Percentiles rank a stretch among this genome's conserved stretches.
Evolutionary conservation across 23 tunicate genomes (phyloP).

Genomic region (Halocynthia aurantium): DNA sequence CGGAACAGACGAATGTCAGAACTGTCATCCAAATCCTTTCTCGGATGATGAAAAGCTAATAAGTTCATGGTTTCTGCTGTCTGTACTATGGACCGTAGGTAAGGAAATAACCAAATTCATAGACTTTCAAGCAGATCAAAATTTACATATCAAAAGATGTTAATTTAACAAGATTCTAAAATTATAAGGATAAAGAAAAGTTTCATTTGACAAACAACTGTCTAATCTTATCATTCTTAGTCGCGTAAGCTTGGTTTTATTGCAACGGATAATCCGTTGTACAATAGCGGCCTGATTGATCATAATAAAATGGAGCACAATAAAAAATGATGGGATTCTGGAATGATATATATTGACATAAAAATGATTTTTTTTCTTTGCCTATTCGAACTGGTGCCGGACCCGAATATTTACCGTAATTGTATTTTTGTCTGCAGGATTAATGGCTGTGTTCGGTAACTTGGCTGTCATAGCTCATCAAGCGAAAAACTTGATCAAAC

Average conservation of each 20-base stretch:
- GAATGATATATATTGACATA: too few species aligned
- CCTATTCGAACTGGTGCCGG: not conserved
- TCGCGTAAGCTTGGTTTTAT: too few species aligned
- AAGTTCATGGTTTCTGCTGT: conserved; percentile 17
- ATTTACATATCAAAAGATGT: not conserved
- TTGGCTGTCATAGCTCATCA: conserved; percentile 32
- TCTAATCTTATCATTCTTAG: too few species aligned
- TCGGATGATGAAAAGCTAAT: conserved; percentile 36
- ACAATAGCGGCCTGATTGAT: too few species aligned
- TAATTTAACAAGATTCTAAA: too few species aligned
- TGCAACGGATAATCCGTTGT: not conserved
- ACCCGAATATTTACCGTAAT: not conserved
- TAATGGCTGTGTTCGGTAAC: conserved; percentile 44
- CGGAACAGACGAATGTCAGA: conserved; percentile 50
- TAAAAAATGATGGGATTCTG: too few species aligned
- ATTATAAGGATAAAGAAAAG: too few species aligned
- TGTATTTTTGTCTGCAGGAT: conserved; percentile 15
- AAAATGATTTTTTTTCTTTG: not conserved
- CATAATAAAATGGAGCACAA: too few species aligned
- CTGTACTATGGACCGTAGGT: conserved; percentile 42
- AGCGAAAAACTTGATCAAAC: conserved; percentile 8
- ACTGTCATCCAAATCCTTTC: conserved; percentile 38
- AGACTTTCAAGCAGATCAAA: not conserved
- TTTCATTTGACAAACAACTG: too few species aligned
- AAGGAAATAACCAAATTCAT: not conserved